These are phyloP conservation scores for Eciton burchellii DNA, from an alignment of 1,140 invertebrate genomes.

Conservation along the genomic window DNA sequence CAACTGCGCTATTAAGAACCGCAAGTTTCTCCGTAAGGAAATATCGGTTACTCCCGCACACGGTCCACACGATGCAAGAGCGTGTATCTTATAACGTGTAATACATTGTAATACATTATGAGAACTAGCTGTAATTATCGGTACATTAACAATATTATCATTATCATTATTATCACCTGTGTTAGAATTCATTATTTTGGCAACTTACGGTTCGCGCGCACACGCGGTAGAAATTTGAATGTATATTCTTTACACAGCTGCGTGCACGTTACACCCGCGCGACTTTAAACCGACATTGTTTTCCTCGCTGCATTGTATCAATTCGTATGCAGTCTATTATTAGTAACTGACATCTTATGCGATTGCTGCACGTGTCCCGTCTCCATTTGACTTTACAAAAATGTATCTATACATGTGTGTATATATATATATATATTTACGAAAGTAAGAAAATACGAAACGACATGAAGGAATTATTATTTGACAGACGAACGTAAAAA, in stretches of 20 bases:
- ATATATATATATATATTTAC: slow-evolving; percentile 82
- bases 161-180: slow-evolving; percentile 78
- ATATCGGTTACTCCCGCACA: slow-evolving; percentile 49
- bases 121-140: slow-evolving; percentile 73
- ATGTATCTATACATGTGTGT: slow-evolving; percentile 82
- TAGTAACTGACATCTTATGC: slow-evolving; percentile 77
- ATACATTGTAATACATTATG: slow-evolving; percentile 73
- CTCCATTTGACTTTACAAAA: slow-evolving; percentile 82
- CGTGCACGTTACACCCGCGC: slow-evolving; percentile 19
- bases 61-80: slow-evolving; percentile 59
- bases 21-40: slow-evolving; percentile 74
- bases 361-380: slow-evolving; percentile 73
- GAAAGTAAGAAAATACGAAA: slow-evolving; percentile 86
- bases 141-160: slow-evolving; percentile 71
- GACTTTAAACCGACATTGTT: slow-evolving; percentile 55
- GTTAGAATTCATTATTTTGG: slow-evolving; percentile 83
- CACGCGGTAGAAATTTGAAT: slow-evolving; percentile 81
- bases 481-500: slow-evolving; percentile 81
- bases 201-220: slow-evolving; percentile 84
- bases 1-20: slow-evolving; percentile 71
- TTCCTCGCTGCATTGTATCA: slow-evolving; percentile 62
- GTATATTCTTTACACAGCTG: slow-evolving; percentile 67
- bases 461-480: slow-evolving; percentile 82
- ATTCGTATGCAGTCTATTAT: slow-evolving; percentile 79
- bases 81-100: slow-evolving; percentile 71